Base-by-base conservation (phyloP, 2,113 vertebrate species). In the Motacilla tschutschensis region DNA sequence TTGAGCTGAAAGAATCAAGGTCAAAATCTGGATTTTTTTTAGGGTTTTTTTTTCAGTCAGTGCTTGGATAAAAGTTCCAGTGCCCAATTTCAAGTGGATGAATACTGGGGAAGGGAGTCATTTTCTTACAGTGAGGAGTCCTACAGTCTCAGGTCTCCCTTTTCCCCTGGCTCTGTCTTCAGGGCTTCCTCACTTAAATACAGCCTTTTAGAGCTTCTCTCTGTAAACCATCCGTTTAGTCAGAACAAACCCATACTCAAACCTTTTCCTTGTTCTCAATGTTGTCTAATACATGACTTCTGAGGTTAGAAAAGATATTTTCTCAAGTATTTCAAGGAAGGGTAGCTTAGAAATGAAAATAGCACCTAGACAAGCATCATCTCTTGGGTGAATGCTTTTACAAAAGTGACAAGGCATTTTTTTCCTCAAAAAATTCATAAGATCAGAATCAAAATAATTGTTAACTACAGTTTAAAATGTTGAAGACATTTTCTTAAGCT, bases 41-140 rank as follows among this genome's bases (percentile, higher is more conserved):
- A 33, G 33, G 33, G 33, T 33, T 24, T 24, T 16, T 40, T 54
- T 36, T 43, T 20, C 0, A 0, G 4, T 44, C 10, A 25, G n/a
- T 28, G 22, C 24, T 64, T 69, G 38, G 62, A 21, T 51, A 75
- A 41, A 62, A 35, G 25, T 24, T 86, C 9, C n/a, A 54, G 17
- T 62, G 54, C 16, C 15, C 38, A n/a, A 8, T 72, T 76, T 79
- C 43, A 65, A 41, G 46, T 14, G 22, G 43, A 43, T 6, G 5
- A 25, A 6, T 17, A 21, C 3, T 33, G 50, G 22, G 15, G 10
- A 33, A 48, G 6, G 12, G 4, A 0, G 0, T 59, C 0, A 26
- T 70, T 33, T 66, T 43, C 51, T 70, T 51, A 22, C 11, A 67
- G 8, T 2, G 3, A 10, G 5, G 64, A 36, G 18, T 51, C 31